Evolutionary conservation across 92 coral and sea anemone genomes (phyloP).

Genomic region (Ricordea florida): DNA sequence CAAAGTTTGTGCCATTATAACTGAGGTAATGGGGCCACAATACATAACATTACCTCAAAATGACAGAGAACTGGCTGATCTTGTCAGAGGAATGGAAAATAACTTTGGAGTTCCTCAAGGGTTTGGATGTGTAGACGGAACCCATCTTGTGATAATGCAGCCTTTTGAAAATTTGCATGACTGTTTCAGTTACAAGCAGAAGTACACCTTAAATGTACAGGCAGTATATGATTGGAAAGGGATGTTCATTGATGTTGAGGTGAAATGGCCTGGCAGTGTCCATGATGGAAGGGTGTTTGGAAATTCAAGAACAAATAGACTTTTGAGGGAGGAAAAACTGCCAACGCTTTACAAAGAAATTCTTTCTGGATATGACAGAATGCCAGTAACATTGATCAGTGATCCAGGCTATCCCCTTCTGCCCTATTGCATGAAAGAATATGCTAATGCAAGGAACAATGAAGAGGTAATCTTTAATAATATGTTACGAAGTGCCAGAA

Average conservation of each 20-base stretch:
- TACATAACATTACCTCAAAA: constrained; percentile 44
- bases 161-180: constrained; percentile 65
- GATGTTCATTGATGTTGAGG: constrained; percentile 42
- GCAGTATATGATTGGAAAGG: constrained; percentile 69
- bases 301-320: constrained; percentile 22
- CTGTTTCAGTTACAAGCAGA: constrained; percentile 66
- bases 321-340: constrained; percentile 21
- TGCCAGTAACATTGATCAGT: constrained; percentile 52
- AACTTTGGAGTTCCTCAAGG: constrained; percentile 66
- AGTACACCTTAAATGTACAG: constrained; percentile 64
- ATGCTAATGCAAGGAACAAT: constrained; percentile 15
- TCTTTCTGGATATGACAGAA: constrained; percentile 62
- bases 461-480: constrained; percentile 57
- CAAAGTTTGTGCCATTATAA: constrained; percentile 44
- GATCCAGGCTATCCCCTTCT: constrained; percentile 65
- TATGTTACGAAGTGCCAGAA: constrained; percentile 45
- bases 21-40: constrained; percentile 23
- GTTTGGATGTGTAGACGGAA: constrained; percentile 76
- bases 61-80: constrained; percentile 26
- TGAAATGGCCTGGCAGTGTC: constrained; percentile 57
- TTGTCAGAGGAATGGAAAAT: constrained; percentile 37
- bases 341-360: constrained; percentile 35
- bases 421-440: constrained; percentile 69
- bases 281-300: constrained; percentile 59
- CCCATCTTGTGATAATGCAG: constrained; percentile 69